Conservation (phyloP, 2,797 vertebrate species). For the Kryptolebias ocellatus region DNA sequence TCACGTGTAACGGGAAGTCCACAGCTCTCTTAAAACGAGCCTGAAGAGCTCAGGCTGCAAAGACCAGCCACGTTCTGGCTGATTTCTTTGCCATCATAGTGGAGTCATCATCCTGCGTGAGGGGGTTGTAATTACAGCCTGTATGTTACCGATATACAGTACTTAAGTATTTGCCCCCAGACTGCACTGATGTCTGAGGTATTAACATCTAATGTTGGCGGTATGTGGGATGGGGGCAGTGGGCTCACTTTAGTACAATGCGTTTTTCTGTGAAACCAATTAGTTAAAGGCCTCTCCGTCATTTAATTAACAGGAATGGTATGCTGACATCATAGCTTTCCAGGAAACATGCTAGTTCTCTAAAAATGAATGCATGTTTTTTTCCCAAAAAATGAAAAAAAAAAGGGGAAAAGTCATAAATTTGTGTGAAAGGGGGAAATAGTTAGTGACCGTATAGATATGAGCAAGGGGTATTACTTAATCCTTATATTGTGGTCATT, state of each 20-base stretch:
- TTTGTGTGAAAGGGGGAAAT: slow-evolving; percentile 32
- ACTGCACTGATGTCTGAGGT: not conserved
- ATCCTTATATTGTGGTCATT: slow-evolving; percentile 6
- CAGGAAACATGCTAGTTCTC: slow-evolving; percentile 39
- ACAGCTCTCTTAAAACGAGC: no score
- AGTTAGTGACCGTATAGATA: slow-evolving; percentile 20
- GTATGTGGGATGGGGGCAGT: slow-evolving; percentile 11
- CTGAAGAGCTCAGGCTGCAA: no score
- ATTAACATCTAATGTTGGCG: slow-evolving; percentile 5
- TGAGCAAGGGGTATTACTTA: slow-evolving; percentile 31
- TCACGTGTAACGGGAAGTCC: no score
- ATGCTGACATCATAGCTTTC: slow-evolving; percentile 57
- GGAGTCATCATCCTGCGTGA: no score
- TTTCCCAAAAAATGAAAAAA: not conserved
- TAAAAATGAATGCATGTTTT: slow-evolving; percentile 20
- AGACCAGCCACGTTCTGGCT: no score
- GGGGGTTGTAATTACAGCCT: no score
- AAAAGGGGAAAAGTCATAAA: slow-evolving; percentile 41
- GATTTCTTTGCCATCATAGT: no score
- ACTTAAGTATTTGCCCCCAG: not conserved
- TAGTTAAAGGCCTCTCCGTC: slow-evolving; percentile 19
- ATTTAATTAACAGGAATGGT: slow-evolving; percentile 51
- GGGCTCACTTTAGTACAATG: slow-evolving; percentile 11
- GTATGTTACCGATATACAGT: not conserved
- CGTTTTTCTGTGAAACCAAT: slow-evolving; percentile 16